Conservation (phyloP, 2,888 invertebrate genomes). For the Lycaena phlaeas region DNA sequence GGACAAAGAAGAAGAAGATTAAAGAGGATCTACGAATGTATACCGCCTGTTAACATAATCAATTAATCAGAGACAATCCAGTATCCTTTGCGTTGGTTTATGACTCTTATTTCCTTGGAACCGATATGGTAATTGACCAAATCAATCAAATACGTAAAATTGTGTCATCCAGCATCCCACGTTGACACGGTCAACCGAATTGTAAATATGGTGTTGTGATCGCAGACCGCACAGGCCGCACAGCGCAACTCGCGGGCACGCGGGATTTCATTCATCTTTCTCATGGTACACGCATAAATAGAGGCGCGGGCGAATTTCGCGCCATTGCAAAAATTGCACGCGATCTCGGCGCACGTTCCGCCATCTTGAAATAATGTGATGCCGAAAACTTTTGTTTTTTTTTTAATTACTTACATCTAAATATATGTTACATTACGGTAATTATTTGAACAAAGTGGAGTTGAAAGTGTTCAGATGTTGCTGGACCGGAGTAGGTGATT, state of each 20-base stretch:
- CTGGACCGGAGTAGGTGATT: constrained; percentile 17
- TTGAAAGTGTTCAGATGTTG: constrained; percentile 3
- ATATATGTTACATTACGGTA: not conserved
- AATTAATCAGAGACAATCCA: too few species aligned
- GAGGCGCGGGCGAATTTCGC: constrained; percentile 32
- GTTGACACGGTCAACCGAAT: not conserved
- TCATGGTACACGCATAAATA: constrained; percentile 35
- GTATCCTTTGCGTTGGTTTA: too few species aligned
- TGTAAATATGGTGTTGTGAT: not conserved
- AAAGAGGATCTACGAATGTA: too few species aligned
- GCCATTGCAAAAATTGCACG: constrained; percentile 35
- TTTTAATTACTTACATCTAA: not conserved
- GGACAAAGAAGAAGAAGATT: too few species aligned
- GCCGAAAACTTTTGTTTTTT: constrained; percentile 13
- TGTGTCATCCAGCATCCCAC: not conserved
- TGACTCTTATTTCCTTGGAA: too few species aligned
- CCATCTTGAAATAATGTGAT: constrained; percentile 17
- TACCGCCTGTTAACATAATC: too few species aligned
- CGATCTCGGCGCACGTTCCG: constrained; percentile 27
- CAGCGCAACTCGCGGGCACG: constrained; percentile 7
- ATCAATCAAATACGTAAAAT: too few species aligned
- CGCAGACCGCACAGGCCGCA: constrained; percentile 5
- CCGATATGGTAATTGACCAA: too few species aligned
- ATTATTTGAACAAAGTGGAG: not conserved
- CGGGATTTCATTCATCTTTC: constrained; percentile 26